A percentile compares a stretch with the other conserved stretches of the same genome.
phyloP scores from a whole-genome alignment of 2,113 vertebrate species.

The Gymnobelideus leadbeateri region DNA sequence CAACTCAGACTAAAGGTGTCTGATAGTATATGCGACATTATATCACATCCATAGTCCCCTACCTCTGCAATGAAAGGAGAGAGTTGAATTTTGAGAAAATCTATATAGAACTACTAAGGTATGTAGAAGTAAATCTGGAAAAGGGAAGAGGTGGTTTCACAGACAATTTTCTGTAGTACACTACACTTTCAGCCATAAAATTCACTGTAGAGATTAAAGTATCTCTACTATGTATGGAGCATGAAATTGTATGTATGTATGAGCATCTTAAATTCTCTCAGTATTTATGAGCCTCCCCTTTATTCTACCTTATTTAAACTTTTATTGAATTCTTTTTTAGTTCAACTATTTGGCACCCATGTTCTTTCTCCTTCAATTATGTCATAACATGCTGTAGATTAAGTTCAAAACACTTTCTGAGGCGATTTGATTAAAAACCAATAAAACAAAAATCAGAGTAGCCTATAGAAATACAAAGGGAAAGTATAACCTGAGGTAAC shows the following conservation, averaged over 20 bases:
- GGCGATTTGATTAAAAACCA: background rate
- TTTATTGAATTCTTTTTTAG: background rate
- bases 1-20: too few species aligned
- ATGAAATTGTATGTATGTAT: background rate
- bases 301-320: background rate
- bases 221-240: background rate
- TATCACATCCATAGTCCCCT: background rate
- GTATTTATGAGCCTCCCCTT: background rate
- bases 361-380: background rate
- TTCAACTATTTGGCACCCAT: background rate
- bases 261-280: background rate
- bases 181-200: background rate
- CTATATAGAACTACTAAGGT: background rate
- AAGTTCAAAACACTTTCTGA: background rate
- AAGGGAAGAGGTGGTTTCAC: background rate
- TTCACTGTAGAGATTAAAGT: background rate
- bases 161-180: background rate
- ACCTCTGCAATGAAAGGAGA: background rate
- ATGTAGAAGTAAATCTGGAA: background rate
- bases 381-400: background rate
- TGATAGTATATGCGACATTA: background rate
- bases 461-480: background rate
- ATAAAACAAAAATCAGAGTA: background rate
- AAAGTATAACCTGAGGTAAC: background rate
- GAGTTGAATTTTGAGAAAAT: background rate